Base-by-base conservation (phyloP, 1,140 invertebrate genomes). In the Drosophila eugracilis region DNA sequence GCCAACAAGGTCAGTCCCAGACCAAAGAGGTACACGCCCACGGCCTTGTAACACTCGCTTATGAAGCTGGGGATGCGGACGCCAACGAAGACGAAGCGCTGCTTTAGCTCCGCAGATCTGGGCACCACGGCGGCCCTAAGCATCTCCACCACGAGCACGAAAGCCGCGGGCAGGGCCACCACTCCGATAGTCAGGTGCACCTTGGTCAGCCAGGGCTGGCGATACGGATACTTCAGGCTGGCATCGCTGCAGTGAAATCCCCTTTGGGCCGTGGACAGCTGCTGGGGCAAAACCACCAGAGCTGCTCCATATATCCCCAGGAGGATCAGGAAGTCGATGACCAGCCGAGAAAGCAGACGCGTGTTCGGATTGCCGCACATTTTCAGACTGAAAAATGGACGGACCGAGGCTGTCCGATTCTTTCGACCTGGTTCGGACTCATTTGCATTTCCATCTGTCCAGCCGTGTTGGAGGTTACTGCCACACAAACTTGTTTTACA, bases 351-450 rank as follows among this genome's bases (percentile, higher is more conserved):
- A 28, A 91, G 76, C 17, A 91, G 74, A 57, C 89, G 89, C 34
- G 83, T 89, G 53, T 89, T 89, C 36, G 84, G 84, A 69, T 89
- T 89, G 79, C 84, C 84, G 79, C 84, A 89, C 84, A 89, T 89
- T 89, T 86, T 86, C 50, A 78, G 39, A 86, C 83, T 86, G 57
- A 30, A 32, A 12, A 48, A 12, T 24, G 42, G 26, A 36, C 22
- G 17, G 42, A 24, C 17, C 7, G 37, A 26, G 30, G 57, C 21
- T 19, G 39, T 48, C 34, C n/a, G 22, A n/a, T 60, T 50, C 44
- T 65, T 69, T 49, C 50, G 54, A 39, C 57, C 54, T 21, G 57
- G 42, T 49, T 60, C 21, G 15, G 14, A n/a, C 69, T 84, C 57
- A 84, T 84, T 81, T 81, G 65, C 79, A 81, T 85, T 44, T 84